Base-by-base conservation (phyloP, 2,797 vertebrate species). In the Gadopsis bispinosus region DNA sequence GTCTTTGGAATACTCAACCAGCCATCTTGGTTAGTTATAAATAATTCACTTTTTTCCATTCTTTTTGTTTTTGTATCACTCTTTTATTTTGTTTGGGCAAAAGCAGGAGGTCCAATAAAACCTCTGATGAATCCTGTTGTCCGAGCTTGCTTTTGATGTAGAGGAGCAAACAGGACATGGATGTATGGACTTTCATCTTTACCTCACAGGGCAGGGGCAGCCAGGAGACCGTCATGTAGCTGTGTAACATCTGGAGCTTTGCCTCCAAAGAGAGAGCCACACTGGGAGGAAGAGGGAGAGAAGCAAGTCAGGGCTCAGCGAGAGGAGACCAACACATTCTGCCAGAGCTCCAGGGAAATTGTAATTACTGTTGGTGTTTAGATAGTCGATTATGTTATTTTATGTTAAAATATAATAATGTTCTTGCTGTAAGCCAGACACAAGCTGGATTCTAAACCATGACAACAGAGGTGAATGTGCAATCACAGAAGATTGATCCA, bases 221-320 rank as follows among this genome's bases (percentile, higher is more conserved):
- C 97, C 94, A 95, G 74, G 95, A 95, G 10, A 99, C 96, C 0
- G 92, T 96, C 97, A 99, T 97, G 95, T 99, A 99, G 93, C 94
- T 96, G 91, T 98, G 98, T 70, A 99, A 93, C 91, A 99, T 90
- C 86, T 98, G 96, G 75, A 99, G 93, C 81, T 99, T 99, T 5
- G 97, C 97, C 83, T 99, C 98, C 93, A 99, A 88, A 0, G 98
- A 99, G 1, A 99, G 91, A 0, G 97, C 96, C 84, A 99, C 96
- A 0, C 98, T 99, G 84, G 33, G 33, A 75, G 31, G 48, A 19
- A 39, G 26, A 43, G 45, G 22, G 37, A 47, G 12, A 61, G 20
- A 26, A 26, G 62, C 6, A 48, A 60, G 45, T 62, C 22, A 51
- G 37, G 64, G 19, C 8, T 73, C 43, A 26, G 55, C 5, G 20